Base-by-base conservation (phyloP, 2,113 vertebrate genomes). In the Falcunculus frontatus region DNA sequence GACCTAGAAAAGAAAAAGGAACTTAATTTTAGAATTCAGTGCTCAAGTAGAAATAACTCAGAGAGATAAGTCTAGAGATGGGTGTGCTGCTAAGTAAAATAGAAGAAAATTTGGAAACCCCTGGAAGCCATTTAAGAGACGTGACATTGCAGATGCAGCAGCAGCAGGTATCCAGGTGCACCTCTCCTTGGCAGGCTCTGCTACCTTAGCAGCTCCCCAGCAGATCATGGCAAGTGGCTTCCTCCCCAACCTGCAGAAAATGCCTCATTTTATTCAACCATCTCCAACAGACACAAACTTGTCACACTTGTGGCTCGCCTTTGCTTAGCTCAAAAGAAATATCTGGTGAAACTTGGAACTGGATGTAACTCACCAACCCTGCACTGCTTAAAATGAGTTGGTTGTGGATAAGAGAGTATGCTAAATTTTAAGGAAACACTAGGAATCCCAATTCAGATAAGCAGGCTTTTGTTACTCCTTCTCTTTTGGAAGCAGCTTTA, bases 271-370 rank as follows among this genome's bases (percentile, higher is more conserved):
- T 30, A 8, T 32, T 57, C 46, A 76, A 18, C 8, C 27, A 44
- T 0, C 26, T 67, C 59, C 73, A 74, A 33, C 9, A 77, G 22
- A 29, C 25, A 70, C 11, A 30, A 84, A 50, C 3, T 35, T 35
- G 32, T 1, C 46, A 33, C 0, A 0, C 9, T 65, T n/a, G 52
- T 25, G 30, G 11, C 46, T 95, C 1, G 0, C 13, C 33, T 74
- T 22, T 68, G 17, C 52, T 29, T 29, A 42, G 14, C 13, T 68
- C 78, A 57, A 57, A 80, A 46, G 64, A 55, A 82, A 27, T 10
- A 12, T 16, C 33, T n/a, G 46, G 49, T 5, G 3, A 55, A 74
- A 63, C 21, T 8, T 60, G n/a, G 9, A 82, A 30, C n/a, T 22
- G 9, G 10, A 4, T 27, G 26, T 21, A 69, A 50, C 27, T 67